phyloP scores from a whole-genome alignment of 2,113 vertebrate species.

The Alosa alosa region DNA sequence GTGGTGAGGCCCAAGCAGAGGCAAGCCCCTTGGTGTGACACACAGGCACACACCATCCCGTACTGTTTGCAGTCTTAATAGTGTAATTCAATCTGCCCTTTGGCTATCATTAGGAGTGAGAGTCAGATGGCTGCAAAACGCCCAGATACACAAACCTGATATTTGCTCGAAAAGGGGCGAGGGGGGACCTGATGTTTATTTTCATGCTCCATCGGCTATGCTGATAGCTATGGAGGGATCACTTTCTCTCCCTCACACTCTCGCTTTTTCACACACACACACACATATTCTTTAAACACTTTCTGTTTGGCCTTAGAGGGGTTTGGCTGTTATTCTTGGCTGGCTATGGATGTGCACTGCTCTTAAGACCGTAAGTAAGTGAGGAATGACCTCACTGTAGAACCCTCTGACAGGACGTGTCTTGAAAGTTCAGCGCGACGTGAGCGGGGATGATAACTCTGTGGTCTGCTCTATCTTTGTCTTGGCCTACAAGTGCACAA shows the following conservation, averaged over 20 bases:
- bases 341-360: constrained; percentile 35
- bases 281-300: background rate
- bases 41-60: background rate
- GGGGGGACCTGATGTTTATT: constrained; percentile 52
- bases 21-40: background rate
- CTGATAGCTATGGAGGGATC: constrained; percentile 30
- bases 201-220: constrained; percentile 50
- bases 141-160: constrained; percentile 28
- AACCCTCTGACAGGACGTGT: constrained; percentile 42
- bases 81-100: constrained; percentile 37
- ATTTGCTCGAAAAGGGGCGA: constrained; percentile 27
- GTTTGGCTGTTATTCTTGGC: constrained; percentile 62
- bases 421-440: constrained; percentile 31
- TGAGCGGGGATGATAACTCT: background rate
- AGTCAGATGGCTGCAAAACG: background rate
- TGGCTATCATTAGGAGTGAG: constrained; percentile 39
- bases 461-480: background rate
- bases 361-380: constrained; percentile 45
- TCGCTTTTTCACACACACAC: constrained; percentile 15
- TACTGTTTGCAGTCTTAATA: background rate
- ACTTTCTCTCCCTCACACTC: constrained; percentile 15
- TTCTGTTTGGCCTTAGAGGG: constrained; percentile 43
- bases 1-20: background rate
- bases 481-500: background rate
- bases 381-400: constrained; percentile 49